These are phyloP conservation scores for Drosophila multiciliata DNA, from an alignment of 2,888 invertebrate genomes.

Conservation along the genomic window DNA sequence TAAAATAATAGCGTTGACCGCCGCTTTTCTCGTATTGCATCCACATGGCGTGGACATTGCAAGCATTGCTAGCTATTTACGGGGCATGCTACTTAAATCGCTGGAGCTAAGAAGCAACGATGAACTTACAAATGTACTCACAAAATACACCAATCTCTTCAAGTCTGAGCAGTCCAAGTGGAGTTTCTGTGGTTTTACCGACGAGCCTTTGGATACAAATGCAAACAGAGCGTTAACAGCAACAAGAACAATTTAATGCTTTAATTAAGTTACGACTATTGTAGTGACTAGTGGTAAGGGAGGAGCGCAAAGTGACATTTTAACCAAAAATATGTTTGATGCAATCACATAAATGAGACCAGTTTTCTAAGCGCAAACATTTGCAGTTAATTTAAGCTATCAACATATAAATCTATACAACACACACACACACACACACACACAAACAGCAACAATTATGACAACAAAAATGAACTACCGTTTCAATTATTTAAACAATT, in stretches of 20 bases:
- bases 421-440: conserved; percentile 3
- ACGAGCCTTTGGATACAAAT: conserved; percentile 47
- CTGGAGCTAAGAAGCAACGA: conserved; percentile 90
- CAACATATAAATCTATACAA: conserved; percentile 13
- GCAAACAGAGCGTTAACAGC: conserved; percentile 44
- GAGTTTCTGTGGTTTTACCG: conserved; percentile 89
- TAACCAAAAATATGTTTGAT: conserved; percentile 62
- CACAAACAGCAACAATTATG: conserved; percentile 33
- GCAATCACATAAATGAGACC: conserved; percentile 74
- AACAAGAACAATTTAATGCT: conserved; percentile 64
- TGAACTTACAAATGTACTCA: conserved; percentile 90
- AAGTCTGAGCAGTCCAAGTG: conserved; percentile 89
- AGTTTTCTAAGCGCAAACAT: conserved; percentile 64
- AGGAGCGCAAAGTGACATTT: conserved; percentile 52
- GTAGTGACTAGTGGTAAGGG: conserved; percentile 52
- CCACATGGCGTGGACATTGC: conserved; percentile 96
- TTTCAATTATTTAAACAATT: conserved; percentile 73
- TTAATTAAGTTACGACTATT: conserved; percentile 65
- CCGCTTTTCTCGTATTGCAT: conserved; percentile 94
- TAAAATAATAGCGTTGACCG: conserved; percentile 93
- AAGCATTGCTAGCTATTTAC: conserved; percentile 95
- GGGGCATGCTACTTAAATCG: conserved; percentile 88
- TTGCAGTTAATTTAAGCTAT: conserved; percentile 32
- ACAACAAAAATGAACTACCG: conserved; percentile 64
- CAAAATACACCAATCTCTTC: conserved; percentile 92